Percentiles rank a stretch among this genome's conserved stretches.
Conservation (phyloP, 2,888 invertebrate species). For the Cyclophora punctaria region DNA sequence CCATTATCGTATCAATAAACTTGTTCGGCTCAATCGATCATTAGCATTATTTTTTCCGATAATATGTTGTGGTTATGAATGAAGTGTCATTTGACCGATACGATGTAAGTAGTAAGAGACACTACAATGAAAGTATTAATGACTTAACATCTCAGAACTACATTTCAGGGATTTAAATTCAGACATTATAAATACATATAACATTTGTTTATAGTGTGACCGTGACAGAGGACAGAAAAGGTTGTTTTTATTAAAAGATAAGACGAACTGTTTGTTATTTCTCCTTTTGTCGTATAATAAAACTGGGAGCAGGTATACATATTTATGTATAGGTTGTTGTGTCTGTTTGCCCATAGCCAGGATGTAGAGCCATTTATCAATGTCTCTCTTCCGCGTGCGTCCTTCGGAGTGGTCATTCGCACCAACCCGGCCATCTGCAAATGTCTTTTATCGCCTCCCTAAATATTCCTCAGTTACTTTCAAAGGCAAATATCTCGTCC, state of each 20-base stretch:
- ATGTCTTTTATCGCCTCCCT: constrained; percentile 29
- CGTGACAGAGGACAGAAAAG: too few relatives aligned
- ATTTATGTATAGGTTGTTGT: too few relatives aligned
- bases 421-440: constrained; percentile 21
- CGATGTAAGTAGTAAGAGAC: background rate
- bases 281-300: too few relatives aligned
- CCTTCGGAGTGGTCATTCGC: constrained; percentile 34
- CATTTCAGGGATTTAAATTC: too few relatives aligned
- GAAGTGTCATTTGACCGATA: constrained; percentile 1
- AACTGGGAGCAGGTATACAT: too few relatives aligned
- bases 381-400: constrained; percentile 29
- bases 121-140: too few relatives aligned
- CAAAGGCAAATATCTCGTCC: constrained; percentile 11
- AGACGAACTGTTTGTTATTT: too few relatives aligned
- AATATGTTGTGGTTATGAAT: background rate
- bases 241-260: too few relatives aligned
- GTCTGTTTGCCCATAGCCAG: constrained; percentile 19
- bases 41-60: constrained; percentile 3
- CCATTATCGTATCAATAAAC: constrained; percentile 3
- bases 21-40: constrained; percentile 3
- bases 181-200: too few relatives aligned
- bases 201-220: too few relatives aligned
- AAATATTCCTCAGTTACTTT: constrained; percentile 27
- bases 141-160: too few relatives aligned
- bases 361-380: constrained; percentile 31